These are phyloP conservation scores for Altica lythri DNA, from an alignment of 2,888 invertebrate species.

Conservation along the genomic window DNA sequence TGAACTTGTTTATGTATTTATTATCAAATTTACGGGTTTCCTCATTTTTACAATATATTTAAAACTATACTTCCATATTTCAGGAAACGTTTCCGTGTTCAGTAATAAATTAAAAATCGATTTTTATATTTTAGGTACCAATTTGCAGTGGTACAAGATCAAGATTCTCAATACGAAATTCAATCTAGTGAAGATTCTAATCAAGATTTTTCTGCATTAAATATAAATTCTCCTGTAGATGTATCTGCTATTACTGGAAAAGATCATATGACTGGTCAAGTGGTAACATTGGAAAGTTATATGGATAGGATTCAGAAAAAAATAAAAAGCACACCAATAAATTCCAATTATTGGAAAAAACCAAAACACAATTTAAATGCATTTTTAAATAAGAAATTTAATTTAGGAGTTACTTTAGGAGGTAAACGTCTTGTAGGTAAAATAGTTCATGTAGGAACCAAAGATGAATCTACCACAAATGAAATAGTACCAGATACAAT, in stretches of 20 bases:
- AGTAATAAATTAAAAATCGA: too few species aligned
- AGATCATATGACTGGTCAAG: conserved; percentile 46
- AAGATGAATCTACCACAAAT: conserved; percentile 8
- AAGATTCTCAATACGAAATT: conserved; percentile 21
- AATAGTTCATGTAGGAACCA: conserved; percentile 43
- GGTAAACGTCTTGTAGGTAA: conserved; percentile 46
- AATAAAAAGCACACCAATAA: conserved; percentile 9
- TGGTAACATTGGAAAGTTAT: conserved; percentile 42
- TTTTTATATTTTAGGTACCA: conserved; percentile 28
- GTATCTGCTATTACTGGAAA: conserved; percentile 41
- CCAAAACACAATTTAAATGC: conserved; percentile 31
- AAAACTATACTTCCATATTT: too few species aligned
- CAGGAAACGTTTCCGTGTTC: too few species aligned
- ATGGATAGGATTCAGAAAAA: conserved; percentile 41
- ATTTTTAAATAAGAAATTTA: conserved; percentile 45
- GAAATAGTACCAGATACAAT: too few species aligned
- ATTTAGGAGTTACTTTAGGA: conserved; percentile 42
- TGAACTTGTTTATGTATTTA: too few species aligned
- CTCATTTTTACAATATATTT: too few species aligned
- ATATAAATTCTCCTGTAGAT: conserved; percentile 24
- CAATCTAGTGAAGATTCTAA: conserved; percentile 9
- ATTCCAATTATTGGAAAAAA: conserved; percentile 4
- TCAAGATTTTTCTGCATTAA: too few species aligned
- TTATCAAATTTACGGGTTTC: too few species aligned
- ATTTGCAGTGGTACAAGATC: conserved; percentile 37